Conservation (phyloP, 2,888 invertebrate genomes). For the Mimas tiliae region DNA sequence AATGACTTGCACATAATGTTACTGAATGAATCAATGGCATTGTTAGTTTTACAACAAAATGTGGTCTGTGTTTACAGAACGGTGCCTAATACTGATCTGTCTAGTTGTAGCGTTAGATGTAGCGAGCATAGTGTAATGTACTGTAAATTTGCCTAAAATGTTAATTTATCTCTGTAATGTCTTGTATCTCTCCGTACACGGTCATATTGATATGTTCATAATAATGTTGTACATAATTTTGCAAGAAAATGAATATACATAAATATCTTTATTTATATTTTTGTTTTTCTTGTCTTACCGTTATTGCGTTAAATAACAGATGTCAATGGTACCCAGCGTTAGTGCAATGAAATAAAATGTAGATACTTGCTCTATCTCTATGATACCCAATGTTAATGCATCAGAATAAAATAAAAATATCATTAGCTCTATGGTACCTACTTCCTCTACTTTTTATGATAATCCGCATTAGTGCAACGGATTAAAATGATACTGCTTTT, state of each 20-base stretch:
- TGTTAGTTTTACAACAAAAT: neutral
- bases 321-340: no score
- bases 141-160: conserved; percentile 75
- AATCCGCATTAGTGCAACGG: no score
- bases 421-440: no score
- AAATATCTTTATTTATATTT: conserved; percentile 75
- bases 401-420: no score
- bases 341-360: no score
- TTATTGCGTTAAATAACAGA: neutral
- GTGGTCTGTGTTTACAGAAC: conserved; percentile 55
- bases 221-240: conserved; percentile 82
- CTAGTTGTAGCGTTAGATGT: conserved; percentile 58
- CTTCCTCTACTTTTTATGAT: no score
- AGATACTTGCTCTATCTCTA: no score
- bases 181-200: conserved; percentile 70
- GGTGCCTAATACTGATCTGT: conserved; percentile 76
- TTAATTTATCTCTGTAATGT: conserved; percentile 80
- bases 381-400: no score
- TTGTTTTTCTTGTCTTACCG: conserved; percentile 44
- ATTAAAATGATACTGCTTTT: no score
- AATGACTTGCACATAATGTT: neutral
- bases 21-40: neutral
- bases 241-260: conserved; percentile 79
- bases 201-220: conserved; percentile 74
- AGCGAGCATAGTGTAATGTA: conserved; percentile 50